A percentile compares a stretch with the other conserved stretches of the same genome.
These are phyloP conservation scores for Drosophila mayri DNA, from an alignment of 1,140 invertebrate species.

Conservation along the genomic window DNA sequence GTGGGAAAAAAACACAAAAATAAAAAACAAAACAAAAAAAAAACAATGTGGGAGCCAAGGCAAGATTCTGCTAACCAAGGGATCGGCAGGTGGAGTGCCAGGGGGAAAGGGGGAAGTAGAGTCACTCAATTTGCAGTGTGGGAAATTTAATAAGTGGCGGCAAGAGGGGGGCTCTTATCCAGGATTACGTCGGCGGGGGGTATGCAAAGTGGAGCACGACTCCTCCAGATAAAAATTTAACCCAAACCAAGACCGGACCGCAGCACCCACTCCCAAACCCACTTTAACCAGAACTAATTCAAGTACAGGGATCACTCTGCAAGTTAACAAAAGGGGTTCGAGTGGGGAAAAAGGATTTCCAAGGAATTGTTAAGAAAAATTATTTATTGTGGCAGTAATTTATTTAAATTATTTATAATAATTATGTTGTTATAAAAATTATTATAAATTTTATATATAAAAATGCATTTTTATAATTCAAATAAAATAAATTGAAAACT, in stretches of 20 bases:
- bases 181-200: constrained; percentile 17
- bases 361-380: not conserved
- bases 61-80: constrained; percentile 18
- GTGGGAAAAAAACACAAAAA: constrained; percentile 68
- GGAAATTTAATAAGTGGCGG: constrained; percentile 72
- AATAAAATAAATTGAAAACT: not conserved
- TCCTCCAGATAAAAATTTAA: constrained; percentile 27
- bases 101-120: constrained; percentile 34
- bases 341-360: not conserved
- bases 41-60: constrained; percentile 29
- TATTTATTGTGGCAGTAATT: no score
- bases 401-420: not conserved
- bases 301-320: constrained; percentile 8
- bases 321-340: not conserved
- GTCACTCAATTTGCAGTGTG: constrained; percentile 67
- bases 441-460: no score
- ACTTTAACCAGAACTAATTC: constrained; percentile 10
- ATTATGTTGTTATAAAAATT: not conserved
- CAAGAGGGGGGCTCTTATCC: not conserved
- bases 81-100: constrained; percentile 5
- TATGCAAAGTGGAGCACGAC: constrained; percentile 59
- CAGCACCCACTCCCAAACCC: not conserved
- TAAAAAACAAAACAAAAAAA: constrained; percentile 36
- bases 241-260: not conserved
- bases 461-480: not conserved